These are phyloP conservation scores for Neogale vison DNA, from an alignment of 2,113 vertebrate species.

Conservation along the genomic window DNA sequence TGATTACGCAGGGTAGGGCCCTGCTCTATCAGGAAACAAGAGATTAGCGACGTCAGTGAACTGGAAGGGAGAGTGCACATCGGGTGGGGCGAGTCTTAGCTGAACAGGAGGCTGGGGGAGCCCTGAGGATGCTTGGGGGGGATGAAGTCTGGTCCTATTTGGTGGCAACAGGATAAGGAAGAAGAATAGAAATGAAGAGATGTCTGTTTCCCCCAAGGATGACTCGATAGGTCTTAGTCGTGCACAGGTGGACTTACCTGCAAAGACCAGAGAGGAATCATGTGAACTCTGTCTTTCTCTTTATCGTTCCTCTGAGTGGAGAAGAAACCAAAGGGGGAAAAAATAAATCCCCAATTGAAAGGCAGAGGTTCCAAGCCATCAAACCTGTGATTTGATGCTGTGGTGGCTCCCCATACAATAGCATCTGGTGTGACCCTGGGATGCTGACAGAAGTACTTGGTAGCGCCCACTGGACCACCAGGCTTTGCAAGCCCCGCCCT, in stretches of 20 bases:
- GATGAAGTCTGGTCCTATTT: neutral
- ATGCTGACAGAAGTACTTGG: neutral
- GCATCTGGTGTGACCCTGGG: neutral
- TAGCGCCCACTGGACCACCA: neutral
- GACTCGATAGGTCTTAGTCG: neutral
- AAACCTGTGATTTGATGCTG: neutral
- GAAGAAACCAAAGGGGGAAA: neutral
- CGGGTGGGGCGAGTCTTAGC: rapidly evolving
- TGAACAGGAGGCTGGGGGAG: neutral
- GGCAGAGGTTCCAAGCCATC: neutral
- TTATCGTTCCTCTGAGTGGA: neutral
- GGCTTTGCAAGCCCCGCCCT: neutral
- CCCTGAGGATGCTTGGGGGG: neutral
- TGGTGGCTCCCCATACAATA: neutral
- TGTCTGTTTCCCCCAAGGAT: neutral
- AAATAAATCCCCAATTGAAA: neutral
- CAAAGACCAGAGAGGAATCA: neutral
- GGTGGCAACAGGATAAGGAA: neutral
- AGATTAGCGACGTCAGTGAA: neutral
- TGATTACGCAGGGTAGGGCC: neutral
- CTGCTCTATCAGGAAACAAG: neutral
- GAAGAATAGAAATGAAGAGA: neutral
- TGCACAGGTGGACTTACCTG: neutral
- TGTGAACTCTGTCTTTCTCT: neutral
- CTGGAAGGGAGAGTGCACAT: neutral